phyloP scores from a whole-genome alignment of 2,888 invertebrate species.

The Druceiella hillmani region DNA sequence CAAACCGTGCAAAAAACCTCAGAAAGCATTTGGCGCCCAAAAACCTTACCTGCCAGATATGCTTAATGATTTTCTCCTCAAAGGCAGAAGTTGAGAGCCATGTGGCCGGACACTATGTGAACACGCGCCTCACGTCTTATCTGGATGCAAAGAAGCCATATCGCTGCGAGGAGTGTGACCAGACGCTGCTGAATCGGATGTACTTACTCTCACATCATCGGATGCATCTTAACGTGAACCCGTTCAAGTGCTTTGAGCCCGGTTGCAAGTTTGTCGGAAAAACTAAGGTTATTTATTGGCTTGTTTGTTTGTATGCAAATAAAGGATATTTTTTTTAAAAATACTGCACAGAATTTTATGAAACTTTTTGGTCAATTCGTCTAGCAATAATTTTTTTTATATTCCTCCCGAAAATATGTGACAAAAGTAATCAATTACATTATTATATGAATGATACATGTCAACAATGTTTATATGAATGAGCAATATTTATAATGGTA shows the following conservation, averaged over 20 bases:
- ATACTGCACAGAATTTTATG: too few species aligned
- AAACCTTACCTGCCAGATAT: slow-evolving; percentile 66
- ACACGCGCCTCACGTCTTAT: slow-evolving; percentile 16
- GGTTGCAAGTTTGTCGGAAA: slow-evolving; percentile 22
- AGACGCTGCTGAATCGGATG: slow-evolving; percentile 14
- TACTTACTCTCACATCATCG: slow-evolving; percentile 25
- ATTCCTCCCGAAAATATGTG: too few species aligned
- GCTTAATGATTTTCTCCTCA: slow-evolving; percentile 59
- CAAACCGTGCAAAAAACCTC: too few species aligned
- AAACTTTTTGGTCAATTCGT: too few species aligned
- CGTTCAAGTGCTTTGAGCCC: slow-evolving; percentile 21
- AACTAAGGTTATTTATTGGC: slow-evolving; percentile 20
- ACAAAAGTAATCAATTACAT: too few species aligned
- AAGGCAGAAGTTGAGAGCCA: slow-evolving; percentile 61
- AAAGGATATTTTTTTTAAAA: too few species aligned
- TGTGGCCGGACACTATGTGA: slow-evolving; percentile 53
- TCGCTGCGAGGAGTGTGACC: slow-evolving; percentile 18
- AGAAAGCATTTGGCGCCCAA: too few species aligned
- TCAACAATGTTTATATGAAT: too few species aligned
- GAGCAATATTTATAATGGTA: too few species aligned
- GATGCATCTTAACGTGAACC: slow-evolving; percentile 24
- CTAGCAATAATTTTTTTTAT: too few species aligned
- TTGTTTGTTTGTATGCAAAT: too few species aligned
- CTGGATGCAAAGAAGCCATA: slow-evolving; percentile 16
- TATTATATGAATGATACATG: too few species aligned